phyloP scores from a whole-genome alignment of 2,888 invertebrate species.

The Willowsia nigromaculata region DNA sequence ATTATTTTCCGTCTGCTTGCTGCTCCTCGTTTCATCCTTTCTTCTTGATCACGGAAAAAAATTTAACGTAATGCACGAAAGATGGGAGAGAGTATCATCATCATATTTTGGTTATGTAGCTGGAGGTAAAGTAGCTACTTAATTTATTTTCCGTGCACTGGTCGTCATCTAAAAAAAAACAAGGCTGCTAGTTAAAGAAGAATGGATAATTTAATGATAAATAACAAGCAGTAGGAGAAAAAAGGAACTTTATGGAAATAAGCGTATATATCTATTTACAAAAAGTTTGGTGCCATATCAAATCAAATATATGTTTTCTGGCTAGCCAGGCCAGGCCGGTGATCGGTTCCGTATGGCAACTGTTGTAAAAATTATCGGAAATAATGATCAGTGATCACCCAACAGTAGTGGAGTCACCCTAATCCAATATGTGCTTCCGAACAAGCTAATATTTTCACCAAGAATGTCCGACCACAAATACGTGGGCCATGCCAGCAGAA shows the following conservation, averaged over 20 bases:
- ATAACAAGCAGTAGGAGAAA: not conserved
- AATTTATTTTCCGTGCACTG: not conserved
- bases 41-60: not conserved
- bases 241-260: not conserved
- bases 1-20: conserved; percentile 2
- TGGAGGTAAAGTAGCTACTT: not conserved
- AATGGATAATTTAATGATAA: not conserved
- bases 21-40: not conserved
- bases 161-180: not conserved
- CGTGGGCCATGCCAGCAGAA: conserved; percentile 1
- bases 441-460: too few species aligned
- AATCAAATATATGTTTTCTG: not conserved
- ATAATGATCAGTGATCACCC: too few species aligned
- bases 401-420: too few species aligned
- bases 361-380: too few species aligned
- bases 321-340: too few species aligned
- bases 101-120: not conserved
- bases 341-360: too few species aligned
- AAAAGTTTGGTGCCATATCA: not conserved
- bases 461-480: too few species aligned
- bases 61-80: conserved; percentile 4
- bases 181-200: not conserved
- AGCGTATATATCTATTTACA: not conserved
- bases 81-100: not conserved
- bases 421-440: too few species aligned